Conservation (phyloP, 2,113 vertebrate genomes). For the Phaetusa simplex region DNA sequence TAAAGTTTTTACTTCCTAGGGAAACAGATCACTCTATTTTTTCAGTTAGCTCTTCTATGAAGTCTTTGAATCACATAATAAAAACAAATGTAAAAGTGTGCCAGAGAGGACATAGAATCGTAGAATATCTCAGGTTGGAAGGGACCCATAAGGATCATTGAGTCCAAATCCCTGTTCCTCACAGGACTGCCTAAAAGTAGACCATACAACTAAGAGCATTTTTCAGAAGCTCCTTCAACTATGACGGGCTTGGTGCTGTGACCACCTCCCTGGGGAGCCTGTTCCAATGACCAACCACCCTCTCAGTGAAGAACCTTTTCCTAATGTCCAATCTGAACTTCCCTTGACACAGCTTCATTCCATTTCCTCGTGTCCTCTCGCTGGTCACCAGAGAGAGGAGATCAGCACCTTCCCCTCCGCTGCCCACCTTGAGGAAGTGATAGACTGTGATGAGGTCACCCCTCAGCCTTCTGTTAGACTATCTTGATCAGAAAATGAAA, state of each 20-base stretch:
- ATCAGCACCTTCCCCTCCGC: accelerated
- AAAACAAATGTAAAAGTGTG: not conserved
- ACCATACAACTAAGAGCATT: accelerated
- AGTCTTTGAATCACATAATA: not conserved
- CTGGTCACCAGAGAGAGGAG: not conserved
- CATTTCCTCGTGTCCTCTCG: accelerated
- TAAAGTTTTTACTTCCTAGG: not conserved
- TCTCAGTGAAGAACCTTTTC: not conserved
- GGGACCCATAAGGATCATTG: accelerated
- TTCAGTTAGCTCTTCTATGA: not conserved
- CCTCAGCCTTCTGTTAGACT: not conserved
- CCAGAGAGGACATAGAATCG: not conserved
- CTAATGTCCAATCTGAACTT: not conserved
- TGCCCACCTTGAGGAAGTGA: accelerated
- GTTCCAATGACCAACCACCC: not conserved
- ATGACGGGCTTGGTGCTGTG: not conserved
- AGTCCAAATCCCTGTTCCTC: not conserved
- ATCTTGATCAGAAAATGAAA: not conserved
- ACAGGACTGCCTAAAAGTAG: not conserved
- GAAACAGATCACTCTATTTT: not conserved
- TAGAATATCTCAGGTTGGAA: not conserved
- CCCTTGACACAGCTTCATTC: not conserved
- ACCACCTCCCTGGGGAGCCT: not conserved
- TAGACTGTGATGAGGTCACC: not conserved
- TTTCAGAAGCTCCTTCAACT: not conserved